Evolutionary conservation across 1,140 invertebrate species (phyloP).

Genomic region (Sogatella furcifera): DNA sequence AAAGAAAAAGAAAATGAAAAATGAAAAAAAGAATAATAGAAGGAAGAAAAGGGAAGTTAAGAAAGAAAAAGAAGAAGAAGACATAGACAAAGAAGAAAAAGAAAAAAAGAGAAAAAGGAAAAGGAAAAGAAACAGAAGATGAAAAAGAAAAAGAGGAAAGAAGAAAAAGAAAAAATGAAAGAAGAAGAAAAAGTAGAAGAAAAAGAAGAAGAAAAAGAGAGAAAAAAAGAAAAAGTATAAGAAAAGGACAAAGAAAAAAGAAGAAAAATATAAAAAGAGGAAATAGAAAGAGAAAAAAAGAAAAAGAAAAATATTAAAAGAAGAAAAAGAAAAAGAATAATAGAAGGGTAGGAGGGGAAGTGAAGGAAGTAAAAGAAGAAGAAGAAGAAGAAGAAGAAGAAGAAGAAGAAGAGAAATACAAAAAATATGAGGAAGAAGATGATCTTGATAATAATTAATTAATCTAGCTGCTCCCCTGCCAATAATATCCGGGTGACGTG

Average conservation of each 20-base stretch:
- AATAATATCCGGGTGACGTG: no score
- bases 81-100: not conserved
- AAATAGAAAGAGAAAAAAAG: no score
- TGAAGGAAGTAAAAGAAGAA: not conserved
- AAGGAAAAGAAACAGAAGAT: not conserved
- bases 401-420: no score
- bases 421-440: not conserved
- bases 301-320: no score
- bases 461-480: no score
- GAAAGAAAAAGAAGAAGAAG: not conserved
- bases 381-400: not conserved
- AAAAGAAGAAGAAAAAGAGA: not conserved
- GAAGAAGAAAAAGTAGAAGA: not conserved
- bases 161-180: not conserved
- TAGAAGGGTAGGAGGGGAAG: no score
- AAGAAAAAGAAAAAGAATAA: no score
- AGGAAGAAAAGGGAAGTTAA: not conserved
- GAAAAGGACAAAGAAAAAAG: not conserved
- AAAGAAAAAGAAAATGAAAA: no score
- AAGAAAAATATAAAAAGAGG: not conserved
- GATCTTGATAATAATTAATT: no score
- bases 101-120: constrained; percentile 2
- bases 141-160: not conserved
- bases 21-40: no score
- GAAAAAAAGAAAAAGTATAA: not conserved